Base-by-base conservation (phyloP, 2,113 vertebrate species). In the Shinisaurus crocodilurus region DNA sequence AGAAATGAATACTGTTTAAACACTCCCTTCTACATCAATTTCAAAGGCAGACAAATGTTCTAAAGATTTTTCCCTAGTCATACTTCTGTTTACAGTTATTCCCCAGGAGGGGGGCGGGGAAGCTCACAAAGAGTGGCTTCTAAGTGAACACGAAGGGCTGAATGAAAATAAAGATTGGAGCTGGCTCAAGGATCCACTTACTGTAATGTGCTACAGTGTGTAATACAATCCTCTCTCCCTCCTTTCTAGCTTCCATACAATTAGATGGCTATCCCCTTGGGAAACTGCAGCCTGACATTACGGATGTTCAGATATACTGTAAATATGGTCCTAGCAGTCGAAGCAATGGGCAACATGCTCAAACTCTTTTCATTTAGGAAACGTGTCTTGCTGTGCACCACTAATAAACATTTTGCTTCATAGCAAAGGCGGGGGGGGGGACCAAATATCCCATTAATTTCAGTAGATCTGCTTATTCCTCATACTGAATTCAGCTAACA, bases 321-420 rank as follows among this genome's bases (percentile, higher is more conserved):
- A 84, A 90, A 87, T 92, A 77, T n/a, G 6, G 45, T 37, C 72
- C 2, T 88, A 60, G 29, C 69, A 81, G 7, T 3, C 40, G 75
- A 67, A 93, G 80, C 90, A 89, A 81, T 72, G 79, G 89, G 84
- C 86, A 95, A 92, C 92, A 75, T 92, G 91, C 92, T 92, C 87
- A 87, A 92, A 34, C 15, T 69, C 15, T 70, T 80, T 70, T 50
- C 23, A 63, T 79, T 85, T 77, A 54, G 27, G 37, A 70, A 72
- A 57, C 27, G 40, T 23, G 63, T 27, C 12, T 76, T 70, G 48
- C 48, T 70, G 48, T 45, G 37, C 37, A 87, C 18, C 16, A 67
- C 50, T 54, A n/a, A 65, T 23, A 79, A 63, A 76, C 50, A 40
- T 45, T 82, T 25, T 3, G 5, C 45, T 90, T 69, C 60, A 48